Conservation (phyloP, 1,140 invertebrate genomes). For the Drosophila ananassae region DNA sequence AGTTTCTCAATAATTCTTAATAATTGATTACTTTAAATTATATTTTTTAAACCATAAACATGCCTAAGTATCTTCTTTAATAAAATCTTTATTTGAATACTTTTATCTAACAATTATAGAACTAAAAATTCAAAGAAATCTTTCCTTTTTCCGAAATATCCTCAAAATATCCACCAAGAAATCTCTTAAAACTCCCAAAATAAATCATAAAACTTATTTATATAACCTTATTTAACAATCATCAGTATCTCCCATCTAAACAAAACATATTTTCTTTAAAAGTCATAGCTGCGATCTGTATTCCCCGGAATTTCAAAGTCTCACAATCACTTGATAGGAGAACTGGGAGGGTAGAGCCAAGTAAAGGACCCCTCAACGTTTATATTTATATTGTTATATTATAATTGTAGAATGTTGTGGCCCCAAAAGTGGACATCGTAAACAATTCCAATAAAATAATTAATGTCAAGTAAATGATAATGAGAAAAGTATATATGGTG, state of each 20-base stretch:
- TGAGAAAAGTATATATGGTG: constrained; percentile 2
- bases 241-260: background rate
- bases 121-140: too few species aligned
- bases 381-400: constrained; percentile 40
- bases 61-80: too few species aligned
- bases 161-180: too few species aligned
- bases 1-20: too few species aligned
- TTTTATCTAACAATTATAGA: too few species aligned
- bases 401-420: constrained; percentile 11
- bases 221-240: background rate
- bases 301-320: constrained; percentile 18
- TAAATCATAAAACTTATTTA: background rate
- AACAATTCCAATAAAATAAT: constrained; percentile 43
- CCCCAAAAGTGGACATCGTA: constrained; percentile 22
- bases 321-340: constrained; percentile 9
- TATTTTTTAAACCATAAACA: too few species aligned
- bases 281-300: constrained; percentile 5
- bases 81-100: too few species aligned
- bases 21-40: too few species aligned
- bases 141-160: too few species aligned
- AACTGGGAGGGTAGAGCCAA: background rate
- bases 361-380: constrained; percentile 7
- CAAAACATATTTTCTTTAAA: background rate
- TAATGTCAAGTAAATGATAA: constrained; percentile 45
- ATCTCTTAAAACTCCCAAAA: background rate